Evolutionary conservation across 2,797 vertebrate species (phyloP).

Genomic region (Acanthis flammea): DNA sequence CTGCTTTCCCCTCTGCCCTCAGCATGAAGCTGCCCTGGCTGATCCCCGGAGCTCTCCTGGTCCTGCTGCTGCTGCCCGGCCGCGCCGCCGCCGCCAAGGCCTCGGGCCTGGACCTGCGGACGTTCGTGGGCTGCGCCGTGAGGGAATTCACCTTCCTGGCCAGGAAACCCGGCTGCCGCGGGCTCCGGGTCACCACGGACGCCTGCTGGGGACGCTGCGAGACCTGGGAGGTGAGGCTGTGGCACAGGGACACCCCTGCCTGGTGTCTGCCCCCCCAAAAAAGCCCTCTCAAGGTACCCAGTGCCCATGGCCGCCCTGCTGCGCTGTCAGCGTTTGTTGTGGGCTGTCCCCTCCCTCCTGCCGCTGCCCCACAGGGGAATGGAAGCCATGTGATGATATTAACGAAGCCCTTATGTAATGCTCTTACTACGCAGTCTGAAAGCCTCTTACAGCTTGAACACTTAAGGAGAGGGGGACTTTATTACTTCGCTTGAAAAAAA

Average conservation of each 20-base stretch:
- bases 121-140: conserved; percentile 89
- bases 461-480: not conserved
- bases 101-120: conserved; percentile 76
- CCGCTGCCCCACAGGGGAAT: not conserved
- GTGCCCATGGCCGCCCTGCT: accelerated
- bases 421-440: conserved; percentile 2
- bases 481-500: not conserved
- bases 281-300: not conserved
- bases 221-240: conserved; percentile 91
- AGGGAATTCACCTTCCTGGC: conserved; percentile 91
- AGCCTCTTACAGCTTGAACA: conserved; percentile 30
- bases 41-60: not conserved
- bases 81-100: not conserved
- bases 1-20: not conserved
- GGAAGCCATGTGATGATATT: not conserved
- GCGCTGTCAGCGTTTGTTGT: accelerated
- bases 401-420: conserved; percentile 21
- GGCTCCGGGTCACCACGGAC: conserved; percentile 87
- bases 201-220: conserved; percentile 97
- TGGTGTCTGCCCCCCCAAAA: accelerated
- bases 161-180: conserved; percentile 86
- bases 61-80: conserved; percentile 31
- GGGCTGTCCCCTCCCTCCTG: not conserved
- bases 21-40: conserved; percentile 54
- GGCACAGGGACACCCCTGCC: accelerated